Percentiles rank a stretch among this genome's conserved stretches.
Evolutionary conservation across 2,113 vertebrate genomes (phyloP).

Genomic region (Pteruthius melanotis): DNA sequence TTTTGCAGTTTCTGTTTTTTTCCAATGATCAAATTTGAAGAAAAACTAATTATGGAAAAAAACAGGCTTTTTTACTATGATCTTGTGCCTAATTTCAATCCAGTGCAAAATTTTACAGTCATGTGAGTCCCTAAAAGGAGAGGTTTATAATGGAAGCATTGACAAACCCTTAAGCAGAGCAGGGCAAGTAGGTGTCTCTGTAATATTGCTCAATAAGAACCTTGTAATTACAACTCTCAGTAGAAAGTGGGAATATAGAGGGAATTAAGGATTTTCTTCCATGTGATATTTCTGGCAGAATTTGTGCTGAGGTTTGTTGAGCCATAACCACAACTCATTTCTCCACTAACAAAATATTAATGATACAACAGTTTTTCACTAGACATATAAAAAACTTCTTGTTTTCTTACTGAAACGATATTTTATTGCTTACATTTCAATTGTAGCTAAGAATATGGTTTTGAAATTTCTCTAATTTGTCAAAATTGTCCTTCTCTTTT

Average conservation of each 20-base stretch:
- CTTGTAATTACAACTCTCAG: not conserved
- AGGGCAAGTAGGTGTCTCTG: constrained; percentile 16
- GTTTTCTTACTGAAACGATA: not conserved
- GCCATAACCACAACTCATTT: constrained; percentile 20
- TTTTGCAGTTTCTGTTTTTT: not conserved
- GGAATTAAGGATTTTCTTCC: not conserved
- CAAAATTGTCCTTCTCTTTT: not conserved
- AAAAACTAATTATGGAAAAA: not conserved
- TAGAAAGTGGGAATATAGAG: not conserved
- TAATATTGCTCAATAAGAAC: constrained; percentile 21
- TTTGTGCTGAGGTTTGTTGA: constrained; percentile 23
- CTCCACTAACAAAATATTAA: constrained; percentile 32
- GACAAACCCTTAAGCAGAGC: constrained; percentile 13
- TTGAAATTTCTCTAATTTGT: not conserved
- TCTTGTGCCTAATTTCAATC: constrained; percentile 20
- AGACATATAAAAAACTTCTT: not conserved
- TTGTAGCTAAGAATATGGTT: not conserved
- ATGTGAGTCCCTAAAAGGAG: not conserved
- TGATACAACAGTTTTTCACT: not conserved
- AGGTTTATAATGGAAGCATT: constrained; percentile 43
- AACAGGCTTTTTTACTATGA: not conserved
- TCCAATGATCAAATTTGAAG: not conserved
- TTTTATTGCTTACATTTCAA: not conserved
- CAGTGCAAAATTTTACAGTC: constrained; percentile 7
- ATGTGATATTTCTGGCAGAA: constrained; percentile 44